These are phyloP conservation scores for Pyxicephalus adspersus DNA, from an alignment of 2,113 vertebrate genomes.

Conservation along the genomic window DNA sequence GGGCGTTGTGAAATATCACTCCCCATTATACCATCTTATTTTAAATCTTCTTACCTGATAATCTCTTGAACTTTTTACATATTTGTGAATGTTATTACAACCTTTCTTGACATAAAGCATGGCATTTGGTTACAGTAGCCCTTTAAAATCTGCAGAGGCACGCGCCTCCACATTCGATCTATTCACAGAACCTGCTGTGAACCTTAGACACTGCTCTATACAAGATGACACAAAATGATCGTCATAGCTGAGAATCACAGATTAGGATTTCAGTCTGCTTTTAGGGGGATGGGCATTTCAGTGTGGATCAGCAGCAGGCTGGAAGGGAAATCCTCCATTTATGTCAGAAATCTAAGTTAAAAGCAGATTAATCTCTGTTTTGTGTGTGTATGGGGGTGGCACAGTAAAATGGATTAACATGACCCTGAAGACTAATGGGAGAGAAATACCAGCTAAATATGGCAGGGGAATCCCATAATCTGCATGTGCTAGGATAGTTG, in stretches of 20 bases:
- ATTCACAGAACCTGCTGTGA: background rate
- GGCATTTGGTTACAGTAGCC: no score
- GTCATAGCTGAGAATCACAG: background rate
- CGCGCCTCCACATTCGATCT: background rate
- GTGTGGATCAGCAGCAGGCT: slow-evolving; percentile 11
- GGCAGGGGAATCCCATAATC: slow-evolving; percentile 53
- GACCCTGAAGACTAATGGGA: slow-evolving; percentile 24
- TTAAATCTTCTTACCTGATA: no score
- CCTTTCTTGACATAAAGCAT: no score
- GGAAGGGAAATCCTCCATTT: slow-evolving; percentile 53
- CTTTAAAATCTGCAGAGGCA: no score
- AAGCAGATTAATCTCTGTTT: slow-evolving; percentile 50
- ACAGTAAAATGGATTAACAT: slow-evolving; percentile 38
- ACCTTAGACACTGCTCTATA: background rate
- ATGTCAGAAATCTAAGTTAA: slow-evolving; percentile 48
- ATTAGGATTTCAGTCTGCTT: slow-evolving; percentile 31
- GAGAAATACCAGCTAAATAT: slow-evolving; percentile 19
- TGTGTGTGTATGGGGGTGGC: background rate
- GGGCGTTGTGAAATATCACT: no score
- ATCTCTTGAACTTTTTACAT: no score
- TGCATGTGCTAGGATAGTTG: background rate
- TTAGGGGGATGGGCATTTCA: slow-evolving; percentile 12
- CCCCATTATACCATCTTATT: no score
- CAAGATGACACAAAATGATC: slow-evolving; percentile 5
- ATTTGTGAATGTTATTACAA: no score